phyloP scores from a whole-genome alignment of 2,888 invertebrate genomes.

The Thymelicus lineola region DNA sequence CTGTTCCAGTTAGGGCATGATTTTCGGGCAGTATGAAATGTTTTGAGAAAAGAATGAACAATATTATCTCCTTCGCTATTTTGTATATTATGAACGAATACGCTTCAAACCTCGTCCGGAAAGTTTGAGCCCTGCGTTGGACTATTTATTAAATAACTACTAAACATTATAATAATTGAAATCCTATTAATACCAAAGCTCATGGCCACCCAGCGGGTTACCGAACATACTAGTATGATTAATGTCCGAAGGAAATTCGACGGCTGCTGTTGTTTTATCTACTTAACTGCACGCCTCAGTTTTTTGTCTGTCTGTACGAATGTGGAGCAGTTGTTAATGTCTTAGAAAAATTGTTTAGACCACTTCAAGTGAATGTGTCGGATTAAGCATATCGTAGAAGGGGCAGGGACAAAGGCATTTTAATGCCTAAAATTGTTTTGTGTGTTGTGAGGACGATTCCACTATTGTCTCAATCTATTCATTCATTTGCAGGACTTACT shows the following conservation, averaged over 20 bases:
- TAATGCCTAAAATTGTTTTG: background rate
- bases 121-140: no score
- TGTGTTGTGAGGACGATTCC: background rate
- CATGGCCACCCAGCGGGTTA: constrained; percentile 64
- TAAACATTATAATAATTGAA: background rate
- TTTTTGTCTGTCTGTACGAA: constrained; percentile 68
- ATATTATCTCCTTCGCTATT: no score
- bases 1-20: no score
- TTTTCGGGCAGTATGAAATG: no score
- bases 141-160: no score
- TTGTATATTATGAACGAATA: no score
- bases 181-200: constrained; percentile 17
- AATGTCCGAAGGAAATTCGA: constrained; percentile 83
- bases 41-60: no score
- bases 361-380: constrained; percentile 19
- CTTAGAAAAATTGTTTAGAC: constrained; percentile 61
- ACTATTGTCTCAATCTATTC: no score
- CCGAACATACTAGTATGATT: constrained; percentile 81
- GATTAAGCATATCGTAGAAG: constrained; percentile 16
- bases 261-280: constrained; percentile 83
- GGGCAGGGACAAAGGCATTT: no score
- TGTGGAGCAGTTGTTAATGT: constrained; percentile 80
- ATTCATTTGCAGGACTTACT: no score
- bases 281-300: constrained; percentile 82
- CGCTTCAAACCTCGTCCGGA: no score